These are phyloP conservation scores for Periplaneta americana DNA, from an alignment of 1,140 invertebrate species.

Conservation along the genomic window DNA sequence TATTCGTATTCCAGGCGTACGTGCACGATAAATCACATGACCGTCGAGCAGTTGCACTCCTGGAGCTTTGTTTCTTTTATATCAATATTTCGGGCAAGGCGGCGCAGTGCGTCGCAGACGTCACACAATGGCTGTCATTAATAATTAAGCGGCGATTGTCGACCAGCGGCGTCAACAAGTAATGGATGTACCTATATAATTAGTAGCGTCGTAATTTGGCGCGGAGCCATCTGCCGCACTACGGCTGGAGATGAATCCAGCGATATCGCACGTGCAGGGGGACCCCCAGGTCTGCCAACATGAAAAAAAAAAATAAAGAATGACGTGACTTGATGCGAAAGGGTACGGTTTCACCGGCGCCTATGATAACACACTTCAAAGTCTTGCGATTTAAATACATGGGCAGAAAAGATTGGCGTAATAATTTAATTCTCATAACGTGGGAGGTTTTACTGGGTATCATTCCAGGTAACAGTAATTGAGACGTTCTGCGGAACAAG, in stretches of 20 bases:
- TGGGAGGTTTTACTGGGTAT: no score
- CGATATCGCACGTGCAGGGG: not conserved
- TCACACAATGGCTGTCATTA: not conserved
- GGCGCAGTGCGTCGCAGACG: not conserved
- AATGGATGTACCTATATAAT: not conserved
- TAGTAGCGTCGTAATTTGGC: not conserved
- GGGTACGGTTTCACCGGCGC: no score
- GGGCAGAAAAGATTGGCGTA: no score
- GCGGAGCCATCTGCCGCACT: not conserved
- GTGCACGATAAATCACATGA: not conserved
- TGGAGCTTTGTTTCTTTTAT: not conserved
- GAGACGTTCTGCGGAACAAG: no score
- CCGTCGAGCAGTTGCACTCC: not conserved
- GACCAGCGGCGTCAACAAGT: not conserved
- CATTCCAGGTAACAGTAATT: no score
- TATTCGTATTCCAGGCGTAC: not conserved
- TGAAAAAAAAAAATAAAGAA: not conserved
- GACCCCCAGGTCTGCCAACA: not conserved
- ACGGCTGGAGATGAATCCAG: not conserved
- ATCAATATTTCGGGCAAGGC: not conserved
- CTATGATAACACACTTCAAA: no score
- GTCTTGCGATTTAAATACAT: no score
- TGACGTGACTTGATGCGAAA: no score
- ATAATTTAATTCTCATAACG: no score
- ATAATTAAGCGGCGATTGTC: not conserved